Evolutionary conservation across 2,113 vertebrate genomes (phyloP).

Genomic region (Thymallus thymallus): DNA sequence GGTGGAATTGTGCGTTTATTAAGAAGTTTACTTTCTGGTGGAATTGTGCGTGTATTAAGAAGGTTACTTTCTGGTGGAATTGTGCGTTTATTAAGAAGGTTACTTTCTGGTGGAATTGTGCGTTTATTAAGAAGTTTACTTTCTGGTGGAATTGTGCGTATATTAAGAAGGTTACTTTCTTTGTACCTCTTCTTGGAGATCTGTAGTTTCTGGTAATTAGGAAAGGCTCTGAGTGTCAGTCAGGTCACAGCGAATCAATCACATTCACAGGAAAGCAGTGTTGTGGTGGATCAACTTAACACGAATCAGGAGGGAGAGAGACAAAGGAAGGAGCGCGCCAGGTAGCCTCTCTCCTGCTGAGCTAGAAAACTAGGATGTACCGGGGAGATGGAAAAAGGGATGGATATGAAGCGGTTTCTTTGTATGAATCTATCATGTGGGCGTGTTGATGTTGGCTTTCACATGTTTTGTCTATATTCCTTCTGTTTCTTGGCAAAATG

Average conservation of each 20-base stretch:
- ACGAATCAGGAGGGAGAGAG: slow-evolving; percentile 14
- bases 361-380: not conserved
- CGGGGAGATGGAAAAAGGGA: not conserved
- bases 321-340: slow-evolving; percentile 6
- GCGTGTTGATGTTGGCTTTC: not conserved
- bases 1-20: not conserved
- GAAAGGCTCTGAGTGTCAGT: slow-evolving; percentile 24
- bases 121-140: not conserved
- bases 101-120: not conserved
- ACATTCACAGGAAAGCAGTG: slow-evolving; percentile 35
- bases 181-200: slow-evolving; percentile 22
- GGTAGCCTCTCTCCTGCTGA: not conserved
- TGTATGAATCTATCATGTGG: not conserved
- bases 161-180: slow-evolving; percentile 4
- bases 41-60: not conserved
- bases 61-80: not conserved
- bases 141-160: not conserved
- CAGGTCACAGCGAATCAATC: slow-evolving; percentile 46
- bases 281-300: slow-evolving; percentile 32
- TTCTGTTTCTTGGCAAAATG: not conserved
- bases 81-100: not conserved
- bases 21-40: not conserved
- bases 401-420: not conserved
- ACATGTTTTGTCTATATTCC: not conserved
- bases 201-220: slow-evolving; percentile 34